phyloP scores from a whole-genome alignment of 1,140 invertebrate genomes.

The Drosophila nigrodunni region DNA sequence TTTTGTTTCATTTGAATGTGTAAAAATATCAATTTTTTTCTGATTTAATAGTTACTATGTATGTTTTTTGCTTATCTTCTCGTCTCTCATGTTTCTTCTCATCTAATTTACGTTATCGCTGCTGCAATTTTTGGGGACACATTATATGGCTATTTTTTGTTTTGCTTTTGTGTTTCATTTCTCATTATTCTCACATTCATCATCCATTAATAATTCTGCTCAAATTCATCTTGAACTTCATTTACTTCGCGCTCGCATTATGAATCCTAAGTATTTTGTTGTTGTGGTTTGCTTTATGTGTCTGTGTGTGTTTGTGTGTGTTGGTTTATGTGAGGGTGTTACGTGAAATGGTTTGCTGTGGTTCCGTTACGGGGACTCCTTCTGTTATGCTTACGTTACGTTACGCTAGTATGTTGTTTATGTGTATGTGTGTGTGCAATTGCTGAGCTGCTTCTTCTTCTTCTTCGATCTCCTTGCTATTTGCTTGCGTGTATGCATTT shows the following conservation, averaged over 20 bases:
- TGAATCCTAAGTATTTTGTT: conserved; percentile 45
- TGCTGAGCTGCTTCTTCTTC: conserved; percentile 36
- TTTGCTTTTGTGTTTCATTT: conserved; percentile 29
- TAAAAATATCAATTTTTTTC: conserved; percentile 80
- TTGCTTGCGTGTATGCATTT: conserved; percentile 9
- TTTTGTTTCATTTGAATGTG: conserved; percentile 65
- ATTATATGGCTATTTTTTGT: conserved; percentile 45
- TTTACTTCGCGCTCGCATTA: conserved; percentile 56
- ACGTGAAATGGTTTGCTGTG: conserved; percentile 23
- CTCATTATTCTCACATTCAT: conserved; percentile 22
- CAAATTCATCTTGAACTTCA: conserved; percentile 23
- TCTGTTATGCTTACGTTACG: conserved; percentile 35
- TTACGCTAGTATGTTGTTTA: conserved; percentile 22
- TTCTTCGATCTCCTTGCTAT: conserved; percentile 12
- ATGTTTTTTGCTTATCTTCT: conserved; percentile 57
- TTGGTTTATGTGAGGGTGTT: conserved; percentile 9
- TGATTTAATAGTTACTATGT: conserved; percentile 71
- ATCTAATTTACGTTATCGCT: conserved; percentile 48
- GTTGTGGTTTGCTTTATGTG: conserved; percentile 29
- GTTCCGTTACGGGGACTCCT: conserved; percentile 18
- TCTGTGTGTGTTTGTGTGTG: conserved; percentile 15
- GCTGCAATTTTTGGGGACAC: conserved; percentile 54
- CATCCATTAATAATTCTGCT: conserved; percentile 10
- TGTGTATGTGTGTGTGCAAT: conserved; percentile 18
- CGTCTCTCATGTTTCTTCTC: conserved; percentile 43